phyloP scores from a whole-genome alignment of 2,797 vertebrate genomes.

The Hydrophis major region DNA sequence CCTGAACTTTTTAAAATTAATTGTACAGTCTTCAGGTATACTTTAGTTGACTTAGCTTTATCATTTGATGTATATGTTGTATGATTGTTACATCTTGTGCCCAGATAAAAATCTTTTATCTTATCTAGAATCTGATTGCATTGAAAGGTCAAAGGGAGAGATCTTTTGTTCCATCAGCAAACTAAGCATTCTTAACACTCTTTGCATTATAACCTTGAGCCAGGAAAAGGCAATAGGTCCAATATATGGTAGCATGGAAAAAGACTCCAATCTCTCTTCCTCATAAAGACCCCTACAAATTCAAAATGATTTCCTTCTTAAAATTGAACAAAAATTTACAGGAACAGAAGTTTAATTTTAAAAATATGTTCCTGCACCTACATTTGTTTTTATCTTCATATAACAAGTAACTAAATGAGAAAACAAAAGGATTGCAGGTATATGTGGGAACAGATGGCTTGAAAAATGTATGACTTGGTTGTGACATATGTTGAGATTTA shows the following conservation, averaged over 20 bases:
- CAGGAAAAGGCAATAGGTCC: not conserved
- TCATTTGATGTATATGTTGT: not conserved
- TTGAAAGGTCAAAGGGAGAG: not conserved
- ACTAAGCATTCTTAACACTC: not conserved
- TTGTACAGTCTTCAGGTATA: not conserved
- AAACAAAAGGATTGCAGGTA: conserved; percentile 3
- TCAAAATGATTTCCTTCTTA: not conserved
- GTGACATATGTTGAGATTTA: not conserved
- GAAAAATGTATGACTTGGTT: not conserved
- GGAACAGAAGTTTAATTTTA: not conserved
- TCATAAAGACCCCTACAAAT: too few species aligned
- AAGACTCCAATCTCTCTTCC: not conserved
- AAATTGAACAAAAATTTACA: not conserved
- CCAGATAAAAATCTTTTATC: not conserved
- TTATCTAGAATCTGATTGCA: not conserved
- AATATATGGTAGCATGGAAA: not conserved
- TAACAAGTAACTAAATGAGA: conserved; percentile 23
- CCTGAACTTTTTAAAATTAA: not conserved
- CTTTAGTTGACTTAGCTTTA: not conserved
- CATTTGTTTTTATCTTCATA: conserved; percentile 15
- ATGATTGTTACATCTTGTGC: not conserved
- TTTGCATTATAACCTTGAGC: not conserved
- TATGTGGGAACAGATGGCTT: conserved; percentile 43
- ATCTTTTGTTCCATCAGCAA: not conserved
- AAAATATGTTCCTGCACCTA: conserved; percentile 14